Conservation (phyloP, 2,888 invertebrate species). For the Quadriops clusia region DNA sequence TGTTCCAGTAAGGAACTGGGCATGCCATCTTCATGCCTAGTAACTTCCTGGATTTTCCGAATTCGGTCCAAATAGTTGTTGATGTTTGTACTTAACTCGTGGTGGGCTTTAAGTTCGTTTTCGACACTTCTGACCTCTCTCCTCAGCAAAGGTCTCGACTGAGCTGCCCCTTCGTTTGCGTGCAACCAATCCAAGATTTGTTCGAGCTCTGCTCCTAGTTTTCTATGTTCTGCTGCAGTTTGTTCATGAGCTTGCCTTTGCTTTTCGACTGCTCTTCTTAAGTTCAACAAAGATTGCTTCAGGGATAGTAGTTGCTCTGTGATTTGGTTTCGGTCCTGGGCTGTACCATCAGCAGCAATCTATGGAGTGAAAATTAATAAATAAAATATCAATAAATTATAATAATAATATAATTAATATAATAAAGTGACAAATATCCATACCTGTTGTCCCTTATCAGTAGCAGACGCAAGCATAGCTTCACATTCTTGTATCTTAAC, state of each 20-base stretch:
- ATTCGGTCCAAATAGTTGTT: slow-evolving; percentile 58
- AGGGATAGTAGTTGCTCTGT: slow-evolving; percentile 78
- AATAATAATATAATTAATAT: no score
- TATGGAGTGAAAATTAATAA: no score
- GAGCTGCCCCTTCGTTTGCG: slow-evolving; percentile 67
- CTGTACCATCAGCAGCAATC: slow-evolving; percentile 83
- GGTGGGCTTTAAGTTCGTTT: slow-evolving; percentile 67
- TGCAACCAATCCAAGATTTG: slow-evolving; percentile 75
- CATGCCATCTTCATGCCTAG: slow-evolving; percentile 64
- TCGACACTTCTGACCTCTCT: slow-evolving; percentile 70
- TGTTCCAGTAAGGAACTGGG: slow-evolving; percentile 72
- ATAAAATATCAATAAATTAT: no score
- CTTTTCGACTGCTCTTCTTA: slow-evolving; percentile 72
- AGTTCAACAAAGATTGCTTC: slow-evolving; percentile 68
- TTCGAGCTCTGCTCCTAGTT: slow-evolving; percentile 71
- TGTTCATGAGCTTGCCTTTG: slow-evolving; percentile 80
- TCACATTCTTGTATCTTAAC: slow-evolving; percentile 83
- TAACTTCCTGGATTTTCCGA: slow-evolving; percentile 54
- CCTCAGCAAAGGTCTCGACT: slow-evolving; percentile 70
- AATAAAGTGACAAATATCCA: no score
- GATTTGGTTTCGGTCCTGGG: slow-evolving; percentile 75
- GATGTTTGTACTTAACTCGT: slow-evolving; percentile 54
- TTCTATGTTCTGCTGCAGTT: slow-evolving; percentile 77
- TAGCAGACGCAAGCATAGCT: slow-evolving; percentile 72
- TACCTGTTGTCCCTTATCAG: slow-evolving; percentile 86